These are phyloP conservation scores for Phengaris alcon DNA, from an alignment of 2,888 invertebrate genomes.

Conservation along the genomic window DNA sequence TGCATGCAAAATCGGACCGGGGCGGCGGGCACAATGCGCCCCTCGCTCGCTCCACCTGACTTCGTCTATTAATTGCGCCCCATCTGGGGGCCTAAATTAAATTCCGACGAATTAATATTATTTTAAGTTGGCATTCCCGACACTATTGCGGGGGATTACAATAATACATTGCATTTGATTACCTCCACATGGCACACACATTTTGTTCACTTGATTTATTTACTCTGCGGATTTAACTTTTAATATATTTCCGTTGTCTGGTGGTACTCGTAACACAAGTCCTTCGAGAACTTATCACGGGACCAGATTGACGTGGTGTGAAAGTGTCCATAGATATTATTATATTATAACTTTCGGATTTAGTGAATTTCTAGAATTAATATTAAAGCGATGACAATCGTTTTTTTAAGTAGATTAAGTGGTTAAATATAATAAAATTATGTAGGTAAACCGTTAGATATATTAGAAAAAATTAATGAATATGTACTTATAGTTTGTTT, in stretches of 20 bases:
- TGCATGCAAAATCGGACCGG: neutral
- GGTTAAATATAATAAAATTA: too few relatives aligned
- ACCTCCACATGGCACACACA: neutral
- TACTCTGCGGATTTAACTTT: neutral
- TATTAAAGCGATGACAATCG: neutral
- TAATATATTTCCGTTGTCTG: too few relatives aligned
- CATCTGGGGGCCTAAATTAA: constrained; percentile 63
- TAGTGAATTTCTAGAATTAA: neutral
- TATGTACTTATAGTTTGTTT: too few relatives aligned
- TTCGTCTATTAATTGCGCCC: constrained; percentile 49
- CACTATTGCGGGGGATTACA: constrained; percentile 15
- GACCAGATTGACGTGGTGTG: too few relatives aligned
- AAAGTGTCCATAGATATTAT: too few relatives aligned
- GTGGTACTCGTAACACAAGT: too few relatives aligned
- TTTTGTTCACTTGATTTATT: neutral
- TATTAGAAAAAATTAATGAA: too few relatives aligned
- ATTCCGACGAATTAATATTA: constrained; percentile 62
- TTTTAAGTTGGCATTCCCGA: constrained; percentile 47
- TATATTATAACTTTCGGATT: neutral
- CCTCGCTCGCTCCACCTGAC: constrained; percentile 52
- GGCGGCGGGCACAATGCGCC: constrained; percentile 7
- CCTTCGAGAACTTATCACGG: too few relatives aligned
- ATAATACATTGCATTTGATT: constrained; percentile 21
- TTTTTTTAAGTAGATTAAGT: neutral
- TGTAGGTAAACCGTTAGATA: too few relatives aligned